A percentile compares a stretch with the other conserved stretches of the same genome.
Conservation (phyloP, 2,797 vertebrate species). For the Sibirionetta formosa region DNA sequence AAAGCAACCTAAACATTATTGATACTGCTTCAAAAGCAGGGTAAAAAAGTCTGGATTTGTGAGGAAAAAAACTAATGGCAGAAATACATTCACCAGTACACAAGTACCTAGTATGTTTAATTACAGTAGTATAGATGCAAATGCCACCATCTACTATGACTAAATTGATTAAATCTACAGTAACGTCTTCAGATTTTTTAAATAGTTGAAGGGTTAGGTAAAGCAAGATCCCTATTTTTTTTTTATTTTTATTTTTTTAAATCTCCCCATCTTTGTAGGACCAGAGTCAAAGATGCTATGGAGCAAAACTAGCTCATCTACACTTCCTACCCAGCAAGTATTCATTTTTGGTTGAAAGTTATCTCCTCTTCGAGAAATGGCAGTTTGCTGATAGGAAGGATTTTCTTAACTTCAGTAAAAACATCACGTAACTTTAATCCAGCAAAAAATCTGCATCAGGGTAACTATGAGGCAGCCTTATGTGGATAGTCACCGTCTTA, state of each 20-base stretch:
- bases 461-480: neutral
- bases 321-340: neutral
- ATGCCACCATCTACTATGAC: neutral
- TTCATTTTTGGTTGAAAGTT: neutral
- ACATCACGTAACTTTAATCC: neutral
- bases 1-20: neutral
- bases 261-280: neutral
- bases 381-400: neutral
- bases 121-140: accelerated
- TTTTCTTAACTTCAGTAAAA: neutral
- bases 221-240: neutral
- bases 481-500: neutral
- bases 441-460: accelerated
- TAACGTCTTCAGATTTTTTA: neutral
- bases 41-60: neutral
- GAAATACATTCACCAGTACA: neutral
- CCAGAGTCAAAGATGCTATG: neutral
- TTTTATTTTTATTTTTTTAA: too few relatives aligned
- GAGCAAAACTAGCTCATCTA: neutral
- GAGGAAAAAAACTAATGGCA: neutral
- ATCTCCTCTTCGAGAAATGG: neutral
- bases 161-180: neutral
- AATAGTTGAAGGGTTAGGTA: neutral
- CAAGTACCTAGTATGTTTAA: neutral
- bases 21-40: neutral